phyloP scores from a whole-genome alignment of 2,797 vertebrate species.

The Siniperca scherzeri region DNA sequence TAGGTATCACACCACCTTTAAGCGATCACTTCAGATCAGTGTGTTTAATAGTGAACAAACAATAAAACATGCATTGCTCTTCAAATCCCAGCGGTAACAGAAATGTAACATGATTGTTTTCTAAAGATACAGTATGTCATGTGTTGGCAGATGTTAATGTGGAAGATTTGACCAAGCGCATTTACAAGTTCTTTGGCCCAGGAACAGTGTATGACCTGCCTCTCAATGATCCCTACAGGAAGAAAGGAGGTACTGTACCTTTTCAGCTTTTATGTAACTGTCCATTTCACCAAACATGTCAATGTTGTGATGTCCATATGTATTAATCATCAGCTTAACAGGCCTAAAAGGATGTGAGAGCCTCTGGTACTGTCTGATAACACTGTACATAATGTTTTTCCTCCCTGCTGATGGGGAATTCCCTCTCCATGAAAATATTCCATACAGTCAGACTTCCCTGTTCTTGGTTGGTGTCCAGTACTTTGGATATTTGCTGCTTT shows the following conservation, averaged over 20 bases:
- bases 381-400: constrained; percentile 25
- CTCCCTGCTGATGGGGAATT: constrained; percentile 30
- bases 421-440: constrained; percentile 46
- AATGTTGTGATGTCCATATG: constrained; percentile 2
- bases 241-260: constrained; percentile 71
- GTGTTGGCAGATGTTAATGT: constrained; percentile 70
- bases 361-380: constrained; percentile 47
- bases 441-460: constrained; percentile 50
- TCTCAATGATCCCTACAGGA: constrained; percentile 79
- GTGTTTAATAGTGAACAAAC: constrained; percentile 2
- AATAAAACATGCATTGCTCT: not conserved
- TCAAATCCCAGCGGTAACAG: not conserved
- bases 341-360: not conserved
- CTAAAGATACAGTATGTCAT: not conserved
- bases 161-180: constrained; percentile 73
- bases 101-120: not conserved
- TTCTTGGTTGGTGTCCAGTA: constrained; percentile 21
- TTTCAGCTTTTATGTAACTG: not conserved
- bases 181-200: constrained; percentile 79
- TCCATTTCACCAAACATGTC: constrained; percentile 4
- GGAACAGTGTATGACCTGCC: constrained; percentile 81
- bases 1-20: not conserved
- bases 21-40: not conserved
- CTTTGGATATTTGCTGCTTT: constrained; percentile 34
- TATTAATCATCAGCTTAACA: constrained; percentile 37